Evolutionary conservation across 2,888 invertebrate species (phyloP), one percentile per base, ranked within the genome.

Genomic region (Eulithis prunata): DNA sequence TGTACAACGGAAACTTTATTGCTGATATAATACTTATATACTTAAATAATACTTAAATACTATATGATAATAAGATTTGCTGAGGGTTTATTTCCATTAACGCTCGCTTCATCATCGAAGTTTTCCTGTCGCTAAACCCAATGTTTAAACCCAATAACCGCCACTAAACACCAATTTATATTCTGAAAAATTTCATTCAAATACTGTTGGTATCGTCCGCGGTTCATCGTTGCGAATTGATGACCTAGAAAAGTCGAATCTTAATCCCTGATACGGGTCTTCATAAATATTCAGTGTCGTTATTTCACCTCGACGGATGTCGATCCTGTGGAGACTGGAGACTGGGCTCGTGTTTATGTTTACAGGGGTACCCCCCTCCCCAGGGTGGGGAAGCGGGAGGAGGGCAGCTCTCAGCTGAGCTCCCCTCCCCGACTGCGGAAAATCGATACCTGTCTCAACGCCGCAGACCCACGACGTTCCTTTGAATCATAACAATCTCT

Each of bases 241-340:
- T 88, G 88, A 87, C 88, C 88, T 86, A 88, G 85, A 90, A 89
- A 88, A 90, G 85, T 88, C 85, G 82, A 88, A 84, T 88, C 86
- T 88, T 90, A 90, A 90, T 89, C 88, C 87, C 77, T 86, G 86
- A 88, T 89, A 88, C 85, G 84, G 81, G 79, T 82, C 82, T 85
- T 89, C 88, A 91, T 91, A 91, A 91, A 91, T 91, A 92, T 92
- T 91, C 91, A 88, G 85, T 81, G 86, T 88, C 86, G 86, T 89
- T 91, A 90, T 90, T 91, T 89, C 88, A 91, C 91, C 90, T 91
- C 89, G 85, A 78, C 85, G 86, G 86, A 85, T 85, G 88, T 87
- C 88, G 91, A 89, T 90, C 84, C 86, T 86, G 85, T 54, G 38
- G 52, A 65, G 74, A 74, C 73, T 66, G 79, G 56, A 65, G 74